Evolutionary conservation across 2,113 vertebrate genomes (phyloP).

Genomic region (Pogonocichla stellata): DNA sequence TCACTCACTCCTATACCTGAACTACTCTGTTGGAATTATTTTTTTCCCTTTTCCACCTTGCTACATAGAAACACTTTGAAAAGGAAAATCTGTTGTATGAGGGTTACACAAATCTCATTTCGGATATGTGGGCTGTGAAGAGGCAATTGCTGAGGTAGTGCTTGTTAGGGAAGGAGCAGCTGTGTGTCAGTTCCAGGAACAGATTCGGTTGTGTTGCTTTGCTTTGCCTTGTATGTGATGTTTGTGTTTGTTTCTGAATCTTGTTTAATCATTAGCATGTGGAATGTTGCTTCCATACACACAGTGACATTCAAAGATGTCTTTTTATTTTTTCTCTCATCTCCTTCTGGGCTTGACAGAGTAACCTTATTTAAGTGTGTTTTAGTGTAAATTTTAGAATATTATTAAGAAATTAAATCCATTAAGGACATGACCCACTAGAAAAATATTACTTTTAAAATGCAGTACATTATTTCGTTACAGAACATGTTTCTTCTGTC

Average conservation of each 20-base stretch:
- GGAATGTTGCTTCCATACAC: neutral
- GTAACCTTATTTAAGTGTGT: neutral
- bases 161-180: neutral
- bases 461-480: neutral
- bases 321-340: neutral
- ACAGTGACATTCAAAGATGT: accelerated
- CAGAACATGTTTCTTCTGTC: neutral
- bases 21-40: neutral
- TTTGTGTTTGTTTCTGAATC: neutral
- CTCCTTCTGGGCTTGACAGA: neutral
- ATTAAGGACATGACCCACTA: neutral
- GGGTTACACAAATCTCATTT: neutral
- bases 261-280: neutral
- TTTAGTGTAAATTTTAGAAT: neutral
- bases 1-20: accelerated
- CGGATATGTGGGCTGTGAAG: neutral
- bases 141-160: neutral
- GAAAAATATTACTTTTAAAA: neutral
- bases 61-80: neutral
- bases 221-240: neutral
- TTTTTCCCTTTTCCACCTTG: neutral
- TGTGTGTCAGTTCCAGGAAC: neutral
- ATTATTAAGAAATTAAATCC: neutral
- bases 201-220: neutral
- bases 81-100: neutral